A percentile compares a stretch with the other conserved stretches of the same genome.
Evolutionary conservation across 2,113 vertebrate species (phyloP).

Genomic region (Gymnorhina tibicen): DNA sequence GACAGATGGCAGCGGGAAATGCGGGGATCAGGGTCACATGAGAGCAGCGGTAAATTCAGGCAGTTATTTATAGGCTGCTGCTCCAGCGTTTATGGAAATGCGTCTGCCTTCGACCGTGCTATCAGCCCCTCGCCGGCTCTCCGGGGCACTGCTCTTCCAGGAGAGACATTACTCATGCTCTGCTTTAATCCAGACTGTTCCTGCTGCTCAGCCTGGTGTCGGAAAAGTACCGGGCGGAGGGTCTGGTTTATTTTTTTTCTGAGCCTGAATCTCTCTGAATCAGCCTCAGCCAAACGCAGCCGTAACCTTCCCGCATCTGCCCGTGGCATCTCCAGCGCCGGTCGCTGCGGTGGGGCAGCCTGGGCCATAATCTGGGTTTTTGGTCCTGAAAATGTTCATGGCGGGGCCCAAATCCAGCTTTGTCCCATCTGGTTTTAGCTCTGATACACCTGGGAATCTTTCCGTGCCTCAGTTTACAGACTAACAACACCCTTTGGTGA

Average conservation of each 20-base stretch:
- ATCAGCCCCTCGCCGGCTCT: conserved; percentile 22
- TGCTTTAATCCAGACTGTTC: conserved; percentile 29
- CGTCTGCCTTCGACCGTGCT: conserved; percentile 35
- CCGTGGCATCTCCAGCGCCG: neutral
- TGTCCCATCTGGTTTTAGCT: neutral
- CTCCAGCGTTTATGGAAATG: conserved; percentile 73
- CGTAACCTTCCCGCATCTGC: fast-evolving
- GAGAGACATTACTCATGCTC: conserved; percentile 49
- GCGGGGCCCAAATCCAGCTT: neutral
- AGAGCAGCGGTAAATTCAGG: conserved; percentile 69
- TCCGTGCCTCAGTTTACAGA: neutral
- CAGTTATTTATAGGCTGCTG: conserved; percentile 78
- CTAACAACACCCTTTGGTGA: fast-evolving
- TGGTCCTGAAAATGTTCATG: fast-evolving
- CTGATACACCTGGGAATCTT: neutral
- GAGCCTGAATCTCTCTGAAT: neutral
- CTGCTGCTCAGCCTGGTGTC: neutral
- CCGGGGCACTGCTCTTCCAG: conserved; percentile 33
- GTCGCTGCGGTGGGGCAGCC: fast-evolving
- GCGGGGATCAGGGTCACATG: conserved; percentile 76
- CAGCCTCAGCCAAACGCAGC: neutral
- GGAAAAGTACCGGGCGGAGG: conserved; percentile 20
- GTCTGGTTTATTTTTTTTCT: neutral
- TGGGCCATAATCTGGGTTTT: neutral
- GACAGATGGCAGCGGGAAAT: conserved; percentile 68